phyloP scores from a whole-genome alignment of 2,113 vertebrate genomes.

The Burhinus bistriatus region DNA sequence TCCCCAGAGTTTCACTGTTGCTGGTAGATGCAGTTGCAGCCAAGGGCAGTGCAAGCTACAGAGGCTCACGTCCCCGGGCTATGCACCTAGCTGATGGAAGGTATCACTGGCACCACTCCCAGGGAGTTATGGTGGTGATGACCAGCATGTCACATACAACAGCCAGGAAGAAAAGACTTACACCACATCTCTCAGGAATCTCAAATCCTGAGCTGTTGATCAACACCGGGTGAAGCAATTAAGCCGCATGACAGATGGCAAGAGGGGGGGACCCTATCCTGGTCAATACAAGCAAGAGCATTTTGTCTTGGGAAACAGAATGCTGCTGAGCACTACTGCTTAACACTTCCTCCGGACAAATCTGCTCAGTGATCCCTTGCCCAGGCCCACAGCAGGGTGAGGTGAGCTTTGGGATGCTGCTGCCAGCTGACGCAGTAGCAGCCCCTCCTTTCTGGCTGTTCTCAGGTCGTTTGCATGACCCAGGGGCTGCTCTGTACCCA shows the following conservation, averaged over 20 bases:
- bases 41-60: not conserved
- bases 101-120: not conserved
- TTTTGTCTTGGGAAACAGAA: not conserved
- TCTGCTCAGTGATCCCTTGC: not conserved
- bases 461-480: not conserved
- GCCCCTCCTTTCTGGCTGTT: not conserved
- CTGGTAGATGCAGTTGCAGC: not conserved
- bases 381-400: not conserved
- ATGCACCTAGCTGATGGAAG: accelerated
- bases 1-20: not conserved
- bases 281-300: not conserved
- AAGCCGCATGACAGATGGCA: not conserved
- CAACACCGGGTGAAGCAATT: not conserved
- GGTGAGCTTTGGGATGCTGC: not conserved
- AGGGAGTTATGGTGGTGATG: too few relatives aligned
- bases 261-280: not conserved
- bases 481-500: not conserved
- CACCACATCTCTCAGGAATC: not conserved
- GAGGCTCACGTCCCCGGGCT: not conserved
- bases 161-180: not conserved
- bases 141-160: accelerated
- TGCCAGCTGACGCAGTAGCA: not conserved
- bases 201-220: not conserved
- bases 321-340: not conserved
- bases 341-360: accelerated